Conservation (phyloP, 2,113 vertebrate genomes). For the Oceanites oceanicus region DNA sequence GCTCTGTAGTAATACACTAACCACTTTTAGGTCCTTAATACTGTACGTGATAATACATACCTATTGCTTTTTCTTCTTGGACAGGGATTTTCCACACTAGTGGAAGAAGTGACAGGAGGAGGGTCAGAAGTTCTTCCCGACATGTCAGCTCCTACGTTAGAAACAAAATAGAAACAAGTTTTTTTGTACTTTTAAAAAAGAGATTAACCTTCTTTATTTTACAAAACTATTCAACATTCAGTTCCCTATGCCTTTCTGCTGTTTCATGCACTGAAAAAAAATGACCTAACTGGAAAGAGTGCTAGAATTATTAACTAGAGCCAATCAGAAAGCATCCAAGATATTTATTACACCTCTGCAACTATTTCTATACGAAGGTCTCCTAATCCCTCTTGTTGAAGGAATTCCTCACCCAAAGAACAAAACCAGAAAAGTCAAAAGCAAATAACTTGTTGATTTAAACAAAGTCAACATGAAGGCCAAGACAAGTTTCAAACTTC, state of each 20-base stretch:
- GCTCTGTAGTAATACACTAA: not conserved
- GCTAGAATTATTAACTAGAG: not conserved
- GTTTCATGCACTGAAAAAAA: not conserved
- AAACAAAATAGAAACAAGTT: not conserved
- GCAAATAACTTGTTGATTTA: conserved; percentile 17
- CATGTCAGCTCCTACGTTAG: conserved; percentile 89
- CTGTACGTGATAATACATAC: conserved; percentile 58
- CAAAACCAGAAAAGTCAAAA: conserved; percentile 75
- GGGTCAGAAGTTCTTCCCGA: conserved; percentile 93
- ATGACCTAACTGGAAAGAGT: not conserved
- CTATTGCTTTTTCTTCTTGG: conserved; percentile 88
- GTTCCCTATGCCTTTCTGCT: not conserved
- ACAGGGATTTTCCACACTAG: conserved; percentile 97
- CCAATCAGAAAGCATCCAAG: not conserved
- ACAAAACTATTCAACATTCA: not conserved
- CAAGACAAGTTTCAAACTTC: not conserved
- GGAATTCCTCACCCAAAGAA: conserved; percentile 73
- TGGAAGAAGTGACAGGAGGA: conserved; percentile 91
- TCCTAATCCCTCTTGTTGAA: not conserved
- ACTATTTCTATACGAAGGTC: conserved; percentile 8
- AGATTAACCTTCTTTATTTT: not conserved
- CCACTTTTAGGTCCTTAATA: not conserved
- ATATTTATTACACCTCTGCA: conserved; percentile 58
- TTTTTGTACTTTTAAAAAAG: not conserved
- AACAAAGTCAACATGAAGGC: not conserved